A percentile compares a stretch with the other conserved stretches of the same genome.
phyloP scores from a whole-genome alignment of 92 coral and sea anemone genomes.

The Micromussa lordhowensis region DNA sequence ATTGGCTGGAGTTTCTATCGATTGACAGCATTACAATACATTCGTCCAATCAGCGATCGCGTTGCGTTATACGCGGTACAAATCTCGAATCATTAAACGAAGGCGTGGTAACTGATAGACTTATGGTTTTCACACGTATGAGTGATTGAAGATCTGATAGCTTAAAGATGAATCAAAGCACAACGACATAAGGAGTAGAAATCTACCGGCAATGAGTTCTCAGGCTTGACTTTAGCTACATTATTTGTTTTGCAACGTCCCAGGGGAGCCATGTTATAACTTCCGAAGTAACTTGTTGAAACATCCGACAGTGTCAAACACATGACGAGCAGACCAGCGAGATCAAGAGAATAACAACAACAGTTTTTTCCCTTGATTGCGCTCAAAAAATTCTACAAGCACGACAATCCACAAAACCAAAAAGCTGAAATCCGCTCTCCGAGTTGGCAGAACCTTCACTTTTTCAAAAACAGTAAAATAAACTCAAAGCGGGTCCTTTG shows the following conservation, averaged over 20 bases:
- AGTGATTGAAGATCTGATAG: slow-evolving; percentile 31
- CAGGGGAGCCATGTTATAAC: slow-evolving; percentile 51
- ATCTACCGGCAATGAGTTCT: background rate
- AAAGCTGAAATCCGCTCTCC: background rate
- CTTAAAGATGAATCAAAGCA: background rate
- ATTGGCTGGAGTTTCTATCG: slow-evolving; percentile 75
- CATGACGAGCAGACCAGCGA: slow-evolving; percentile 43
- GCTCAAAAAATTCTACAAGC: background rate
- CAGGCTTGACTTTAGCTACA: background rate
- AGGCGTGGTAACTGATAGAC: slow-evolving; percentile 51
- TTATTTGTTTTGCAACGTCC: slow-evolving; percentile 60
- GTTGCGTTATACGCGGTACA: slow-evolving; percentile 52
- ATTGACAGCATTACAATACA: slow-evolving; percentile 74
- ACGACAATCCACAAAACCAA: background rate
- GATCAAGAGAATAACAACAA: background rate
- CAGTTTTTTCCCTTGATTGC: background rate
- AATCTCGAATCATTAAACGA: slow-evolving; percentile 40
- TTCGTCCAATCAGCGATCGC: slow-evolving; percentile 31
- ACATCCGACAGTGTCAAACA: slow-evolving; percentile 49
- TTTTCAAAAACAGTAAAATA: background rate
- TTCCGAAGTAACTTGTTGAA: slow-evolving; percentile 51
- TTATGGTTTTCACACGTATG: slow-evolving; percentile 45
- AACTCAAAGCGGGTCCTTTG: background rate
- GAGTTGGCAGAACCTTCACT: background rate
- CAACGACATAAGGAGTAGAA: background rate